A percentile compares a stretch with the other conserved stretches of the same genome.
Conservation (phyloP, 2,113 vertebrate species). For the Tetraodon nigroviridis region DNA sequence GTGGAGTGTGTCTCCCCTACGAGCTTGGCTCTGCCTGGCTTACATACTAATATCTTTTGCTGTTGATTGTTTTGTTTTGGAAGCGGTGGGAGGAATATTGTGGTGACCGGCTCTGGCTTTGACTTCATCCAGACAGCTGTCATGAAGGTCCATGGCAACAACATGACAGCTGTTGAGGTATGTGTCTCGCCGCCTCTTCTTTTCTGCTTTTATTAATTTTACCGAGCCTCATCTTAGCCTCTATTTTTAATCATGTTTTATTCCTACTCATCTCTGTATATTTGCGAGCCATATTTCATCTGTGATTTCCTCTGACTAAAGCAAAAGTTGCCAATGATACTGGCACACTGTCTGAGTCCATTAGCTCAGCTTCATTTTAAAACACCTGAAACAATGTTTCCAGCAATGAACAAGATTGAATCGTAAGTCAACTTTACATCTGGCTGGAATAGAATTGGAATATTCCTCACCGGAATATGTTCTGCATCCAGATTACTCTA, state of each 20-base stretch:
- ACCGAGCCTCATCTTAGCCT: too few relatives aligned
- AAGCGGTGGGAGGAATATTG: conserved; percentile 89
- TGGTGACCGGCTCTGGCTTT: conserved; percentile 83
- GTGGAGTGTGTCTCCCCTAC: conserved; percentile 9
- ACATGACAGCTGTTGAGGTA: conserved; percentile 42
- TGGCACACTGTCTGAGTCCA: too few relatives aligned
- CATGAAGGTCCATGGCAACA: conserved; percentile 65
- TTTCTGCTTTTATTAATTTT: not conserved
- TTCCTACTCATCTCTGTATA: not conserved
- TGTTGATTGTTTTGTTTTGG: conserved; percentile 1
- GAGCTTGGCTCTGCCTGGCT: conserved; percentile 13
- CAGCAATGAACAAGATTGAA: not conserved
- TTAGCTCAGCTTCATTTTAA: too few relatives aligned
- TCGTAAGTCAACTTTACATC: not conserved
- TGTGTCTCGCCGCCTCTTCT: conserved; percentile 13
- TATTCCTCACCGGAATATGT: conserved; percentile 2
- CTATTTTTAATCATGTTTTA: conserved; percentile 6
- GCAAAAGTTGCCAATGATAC: not conserved
- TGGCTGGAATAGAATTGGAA: too few relatives aligned
- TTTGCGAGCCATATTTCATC: conserved; percentile 20
- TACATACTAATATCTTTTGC: not conserved
- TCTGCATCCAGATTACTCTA: conserved; percentile 40
- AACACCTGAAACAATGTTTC: too few relatives aligned
- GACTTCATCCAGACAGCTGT: conserved; percentile 84
- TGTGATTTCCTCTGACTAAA: not conserved